Conservation (phyloP, 1,140 invertebrate genomes). For the Dysdera silvatica region DNA sequence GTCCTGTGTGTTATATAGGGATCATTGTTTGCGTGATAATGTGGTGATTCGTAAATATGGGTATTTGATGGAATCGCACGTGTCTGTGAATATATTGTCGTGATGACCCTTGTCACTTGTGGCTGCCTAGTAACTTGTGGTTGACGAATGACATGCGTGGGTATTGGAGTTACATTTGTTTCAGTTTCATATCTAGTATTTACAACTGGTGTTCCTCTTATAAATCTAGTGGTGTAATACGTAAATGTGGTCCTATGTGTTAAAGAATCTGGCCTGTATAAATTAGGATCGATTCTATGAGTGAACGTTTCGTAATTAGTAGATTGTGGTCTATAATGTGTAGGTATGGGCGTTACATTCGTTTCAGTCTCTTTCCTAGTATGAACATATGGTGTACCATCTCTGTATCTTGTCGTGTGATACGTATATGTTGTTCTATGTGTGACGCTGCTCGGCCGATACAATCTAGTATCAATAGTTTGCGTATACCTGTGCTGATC, state of each 20-base stretch:
- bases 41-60: neutral
- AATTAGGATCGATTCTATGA: slow-evolving; percentile 20
- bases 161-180: slow-evolving; percentile 23
- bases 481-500: no score
- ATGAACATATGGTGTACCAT: slow-evolving; percentile 64
- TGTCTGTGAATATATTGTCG: no score
- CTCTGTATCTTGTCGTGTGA: slow-evolving; percentile 77
- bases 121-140: neutral
- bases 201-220: slow-evolving; percentile 66
- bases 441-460: slow-evolving; percentile 11
- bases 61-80: slow-evolving; percentile 2
- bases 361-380: slow-evolving; percentile 67
- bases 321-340: no score
- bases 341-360: slow-evolving; percentile 8
- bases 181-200: slow-evolving; percentile 71
- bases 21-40: neutral
- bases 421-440: slow-evolving; percentile 53
- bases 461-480: neutral
- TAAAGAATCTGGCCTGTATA: slow-evolving; percentile 15
- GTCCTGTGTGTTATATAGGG: slow-evolving; percentile 23
- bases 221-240: slow-evolving; percentile 79
- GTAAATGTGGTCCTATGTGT: slow-evolving; percentile 45
- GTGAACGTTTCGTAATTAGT: no score
- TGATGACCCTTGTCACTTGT: neutral
- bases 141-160: neutral